Base-by-base conservation (phyloP, 2,888 invertebrate genomes). In the Drosophila putrida region DNA sequence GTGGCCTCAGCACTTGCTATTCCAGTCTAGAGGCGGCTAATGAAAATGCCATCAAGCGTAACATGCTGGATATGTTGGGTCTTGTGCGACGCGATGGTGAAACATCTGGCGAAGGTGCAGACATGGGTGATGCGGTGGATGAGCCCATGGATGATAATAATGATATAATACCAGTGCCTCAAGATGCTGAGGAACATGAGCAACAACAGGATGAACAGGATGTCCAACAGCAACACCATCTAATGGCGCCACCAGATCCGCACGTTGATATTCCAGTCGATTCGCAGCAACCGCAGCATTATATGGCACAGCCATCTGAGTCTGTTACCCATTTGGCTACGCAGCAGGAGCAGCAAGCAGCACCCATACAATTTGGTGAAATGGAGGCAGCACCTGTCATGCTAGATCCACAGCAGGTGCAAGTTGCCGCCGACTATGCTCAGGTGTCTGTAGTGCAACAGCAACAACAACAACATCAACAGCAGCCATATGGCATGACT, bases 1-100 rank as follows among this genome's bases (percentile, higher is more conserved):
- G 96, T 88, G 95, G 95, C 58, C 94, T 95, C 87, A 95, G 95
- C 90, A 95, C 95, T 0, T 96, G 96, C 0, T 96, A 96, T 92
- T 94, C 95, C 11, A 94, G 94, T 0, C 93, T 94, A 64, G 94
- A 95, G 67, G 94, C 94, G 11, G 95, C 95, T 0, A 94, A 94
- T 71, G 93, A 93, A 27, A 95, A 95, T 86, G 94, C 94, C 0
- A 93, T 94, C 8, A 94, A 94, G 46, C 89, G 91, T 6, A 91
- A 94, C 83, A 94, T 94, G 94, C 90, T 94, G 59, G 94, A 94
- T 82, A 93, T 94, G 80, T 88, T 94, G 46, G 94, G 94, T 4
- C 89, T 94, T 60, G 93, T 94, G 6, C 91, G 94, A 47, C 93
- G 93, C 55, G 93, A 94, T 44, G 94, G 93, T 15, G 94, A 93